Conservation (phyloP, 2,797 vertebrate genomes). For the Macrochelys suwanniensis region DNA sequence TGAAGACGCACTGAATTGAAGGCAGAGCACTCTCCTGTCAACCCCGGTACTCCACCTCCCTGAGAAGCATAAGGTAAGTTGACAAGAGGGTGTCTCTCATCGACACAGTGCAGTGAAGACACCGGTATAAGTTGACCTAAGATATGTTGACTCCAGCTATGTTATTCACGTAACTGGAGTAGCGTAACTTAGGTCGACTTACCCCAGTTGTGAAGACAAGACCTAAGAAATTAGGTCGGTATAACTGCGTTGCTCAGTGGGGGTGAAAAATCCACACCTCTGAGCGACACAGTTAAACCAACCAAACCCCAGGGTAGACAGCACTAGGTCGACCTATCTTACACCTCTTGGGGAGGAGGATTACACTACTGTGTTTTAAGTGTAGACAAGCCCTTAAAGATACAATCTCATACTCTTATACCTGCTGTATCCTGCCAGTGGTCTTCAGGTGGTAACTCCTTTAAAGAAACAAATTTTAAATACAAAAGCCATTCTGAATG, state of each 20-base stretch:
- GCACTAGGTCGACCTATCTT: background rate
- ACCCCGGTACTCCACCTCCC: too few relatives aligned
- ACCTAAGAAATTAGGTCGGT: background rate
- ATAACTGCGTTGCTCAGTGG: too few relatives aligned
- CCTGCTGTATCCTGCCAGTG: background rate
- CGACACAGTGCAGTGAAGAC: too few relatives aligned
- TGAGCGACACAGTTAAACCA: background rate
- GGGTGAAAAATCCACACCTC: background rate
- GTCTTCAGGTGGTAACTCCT: background rate
- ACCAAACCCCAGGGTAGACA: background rate
- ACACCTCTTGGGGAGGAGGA: background rate
- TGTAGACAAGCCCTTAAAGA: background rate
- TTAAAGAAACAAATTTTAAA: background rate
- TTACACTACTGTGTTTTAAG: background rate
- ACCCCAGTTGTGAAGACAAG: too few relatives aligned
- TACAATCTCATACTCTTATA: background rate
- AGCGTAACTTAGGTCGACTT: too few relatives aligned
- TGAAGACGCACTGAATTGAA: too few relatives aligned
- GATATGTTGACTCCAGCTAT: too few relatives aligned
- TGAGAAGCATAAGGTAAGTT: too few relatives aligned
- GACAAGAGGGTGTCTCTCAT: too few relatives aligned
- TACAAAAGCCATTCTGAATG: background rate
- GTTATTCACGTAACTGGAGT: too few relatives aligned
- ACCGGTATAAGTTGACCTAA: too few relatives aligned
- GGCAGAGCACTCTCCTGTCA: too few relatives aligned